Evolutionary conservation across 53 echinoderm and acorn worm species (phyloP), one percentile per base, ranked within the genome.

Genomic region (Echinarachnius parma): DNA sequence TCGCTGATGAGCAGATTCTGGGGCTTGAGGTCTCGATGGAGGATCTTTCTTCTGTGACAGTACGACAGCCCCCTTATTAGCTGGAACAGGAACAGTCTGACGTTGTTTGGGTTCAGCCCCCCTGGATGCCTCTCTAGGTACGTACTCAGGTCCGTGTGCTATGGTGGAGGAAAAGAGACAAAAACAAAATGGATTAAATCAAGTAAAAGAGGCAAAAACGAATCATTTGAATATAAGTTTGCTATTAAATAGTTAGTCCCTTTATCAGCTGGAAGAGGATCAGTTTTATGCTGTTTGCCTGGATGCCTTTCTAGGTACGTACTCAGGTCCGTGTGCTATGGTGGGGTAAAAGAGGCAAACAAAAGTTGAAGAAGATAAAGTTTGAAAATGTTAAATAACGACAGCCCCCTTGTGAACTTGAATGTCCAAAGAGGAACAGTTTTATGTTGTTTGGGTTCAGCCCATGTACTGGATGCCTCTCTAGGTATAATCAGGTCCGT

Each of bases 1-100:
- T 91, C 91, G 29, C 98, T 92, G 74, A 98, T 98, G 57, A 98
- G 98, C 22, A 98, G 74, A 54, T 98, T 98, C 83, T 98, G 98
- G 46, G 98, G 98, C 53, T 98, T 98, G 46, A 98, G 77, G 59
- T 98, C 98, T 75, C 98, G 45, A 50, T 98, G 98, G 31, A 98
- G 82, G 56, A 98, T 91, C 54, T 75, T 78, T 11, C 88, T 44
- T 49, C 77, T 74, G 61, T 98, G 98, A 52, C 91, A 91, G 81
- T 81, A 98, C 0, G 88, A 84, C 19, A 98, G 62, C 9, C 98
- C 98, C 29, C 98, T 79, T 57, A 98, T 54, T 14, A 98, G 86
- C 70, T 98, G 98, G 71, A 88, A 98, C 54, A 92, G 86, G 49
- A 98, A 98, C 75, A 98, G 86, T 37, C 86, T 79, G 25, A 87